phyloP scores from a whole-genome alignment of 2,797 vertebrate species.

The Yasuhikotakia modesta region DNA sequence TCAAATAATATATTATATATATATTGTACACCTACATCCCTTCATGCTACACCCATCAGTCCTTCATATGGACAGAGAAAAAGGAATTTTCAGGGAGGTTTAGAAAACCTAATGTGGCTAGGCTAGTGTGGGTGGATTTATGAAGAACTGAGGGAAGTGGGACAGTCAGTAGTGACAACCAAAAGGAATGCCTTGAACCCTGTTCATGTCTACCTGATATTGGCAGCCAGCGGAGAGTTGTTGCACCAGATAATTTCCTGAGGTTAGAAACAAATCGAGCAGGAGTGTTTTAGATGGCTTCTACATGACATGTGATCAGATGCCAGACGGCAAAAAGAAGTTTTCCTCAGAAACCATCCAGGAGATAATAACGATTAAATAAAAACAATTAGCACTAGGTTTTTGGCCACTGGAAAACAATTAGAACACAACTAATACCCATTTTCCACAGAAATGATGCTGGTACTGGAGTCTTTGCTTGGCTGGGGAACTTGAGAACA shows the following conservation, averaged over 20 bases:
- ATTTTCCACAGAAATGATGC: not conserved
- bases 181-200: not conserved
- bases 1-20: too few species aligned
- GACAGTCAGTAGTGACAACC: not conserved
- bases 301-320: not conserved
- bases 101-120: too few species aligned
- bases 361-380: conserved; percentile 25
- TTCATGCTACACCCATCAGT: too few species aligned
- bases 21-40: too few species aligned
- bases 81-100: too few species aligned
- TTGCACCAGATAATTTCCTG: conserved; percentile 1
- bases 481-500: not conserved
- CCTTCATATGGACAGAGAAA: too few species aligned
- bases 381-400: conserved; percentile 41
- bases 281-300: conserved; percentile 19
- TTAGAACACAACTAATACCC: conserved; percentile 17
- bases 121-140: not conserved
- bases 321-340: not conserved
- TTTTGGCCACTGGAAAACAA: conserved; percentile 31
- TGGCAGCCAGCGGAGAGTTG: not conserved
- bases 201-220: too few species aligned
- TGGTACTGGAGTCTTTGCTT: not conserved
- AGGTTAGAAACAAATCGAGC: conserved; percentile 16
- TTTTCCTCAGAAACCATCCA: conserved; percentile 24
- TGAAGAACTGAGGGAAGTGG: not conserved